A percentile compares a stretch with the other conserved stretches of the same genome.
Conservation (phyloP, 2,113 vertebrate species). For the Capreolus pygargus region DNA sequence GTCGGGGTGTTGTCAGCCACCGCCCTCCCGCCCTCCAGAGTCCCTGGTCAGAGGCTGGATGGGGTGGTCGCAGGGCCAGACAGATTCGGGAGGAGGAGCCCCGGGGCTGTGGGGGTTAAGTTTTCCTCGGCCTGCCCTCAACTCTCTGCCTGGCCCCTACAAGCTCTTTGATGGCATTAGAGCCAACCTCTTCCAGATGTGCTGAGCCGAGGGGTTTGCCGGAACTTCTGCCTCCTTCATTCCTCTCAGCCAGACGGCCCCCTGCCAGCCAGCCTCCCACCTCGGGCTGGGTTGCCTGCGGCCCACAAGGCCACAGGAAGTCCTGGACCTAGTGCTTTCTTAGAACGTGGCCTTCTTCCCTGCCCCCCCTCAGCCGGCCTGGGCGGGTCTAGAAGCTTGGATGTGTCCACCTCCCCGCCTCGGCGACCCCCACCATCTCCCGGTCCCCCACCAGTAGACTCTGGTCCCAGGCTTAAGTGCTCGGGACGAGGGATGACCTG, state of each 20-base stretch:
- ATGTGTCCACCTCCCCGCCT: accelerated
- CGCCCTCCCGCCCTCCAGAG: background rate
- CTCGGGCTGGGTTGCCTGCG: background rate
- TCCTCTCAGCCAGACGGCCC: slow-evolving; percentile 30
- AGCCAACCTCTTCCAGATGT: slow-evolving; percentile 74
- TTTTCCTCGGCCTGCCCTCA: background rate
- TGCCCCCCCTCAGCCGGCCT: background rate
- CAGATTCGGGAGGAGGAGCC: background rate
- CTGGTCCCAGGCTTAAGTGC: background rate
- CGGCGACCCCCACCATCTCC: background rate
- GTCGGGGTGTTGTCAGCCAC: accelerated
- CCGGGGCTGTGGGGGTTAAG: slow-evolving; percentile 41
- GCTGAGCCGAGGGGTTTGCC: slow-evolving; percentile 38
- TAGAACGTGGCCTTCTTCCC: background rate
- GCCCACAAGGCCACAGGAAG: background rate
- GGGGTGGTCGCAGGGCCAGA: background rate
- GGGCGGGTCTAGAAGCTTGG: background rate
- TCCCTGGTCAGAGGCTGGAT: background rate
- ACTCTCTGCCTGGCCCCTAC: background rate
- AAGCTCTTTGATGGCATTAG: slow-evolving; percentile 67
- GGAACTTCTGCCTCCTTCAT: slow-evolving; percentile 38
- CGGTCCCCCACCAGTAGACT: background rate
- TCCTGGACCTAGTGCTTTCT: background rate
- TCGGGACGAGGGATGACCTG: background rate
- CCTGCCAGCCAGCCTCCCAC: background rate